Conservation (phyloP, 2,888 invertebrate species). For the Euplagia quadripunctaria region DNA sequence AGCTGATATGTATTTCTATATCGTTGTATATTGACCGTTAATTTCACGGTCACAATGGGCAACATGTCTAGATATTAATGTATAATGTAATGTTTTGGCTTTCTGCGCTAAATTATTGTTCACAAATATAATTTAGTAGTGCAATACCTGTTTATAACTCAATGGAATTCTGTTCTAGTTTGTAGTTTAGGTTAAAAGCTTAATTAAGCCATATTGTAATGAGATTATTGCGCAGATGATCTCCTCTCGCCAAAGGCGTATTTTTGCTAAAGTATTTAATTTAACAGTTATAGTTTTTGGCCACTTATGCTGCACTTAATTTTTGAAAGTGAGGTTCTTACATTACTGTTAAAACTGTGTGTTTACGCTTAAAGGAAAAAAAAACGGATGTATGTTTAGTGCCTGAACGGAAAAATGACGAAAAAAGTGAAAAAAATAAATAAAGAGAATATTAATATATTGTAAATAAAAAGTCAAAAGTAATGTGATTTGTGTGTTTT, state of each 20-base stretch:
- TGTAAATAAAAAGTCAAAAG: slow-evolving; percentile 83
- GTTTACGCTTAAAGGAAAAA: slow-evolving; percentile 66
- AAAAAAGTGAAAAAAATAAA: slow-evolving; percentile 67
- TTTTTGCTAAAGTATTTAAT: slow-evolving; percentile 64
- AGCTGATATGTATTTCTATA: slow-evolving; percentile 25
- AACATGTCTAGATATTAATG: slow-evolving; percentile 14
- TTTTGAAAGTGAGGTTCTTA: slow-evolving; percentile 77
- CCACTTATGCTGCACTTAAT: slow-evolving; percentile 51
- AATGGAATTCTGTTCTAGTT: slow-evolving; percentile 59
- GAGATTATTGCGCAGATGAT: slow-evolving; percentile 77
- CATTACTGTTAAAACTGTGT: slow-evolving; percentile 59
- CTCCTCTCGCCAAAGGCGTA: slow-evolving; percentile 76
- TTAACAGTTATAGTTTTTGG: slow-evolving; percentile 56
- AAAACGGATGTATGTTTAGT: slow-evolving; percentile 71
- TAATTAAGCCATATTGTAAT: slow-evolving; percentile 71
- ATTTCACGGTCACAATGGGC: slow-evolving; percentile 9
- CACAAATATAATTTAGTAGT: slow-evolving; percentile 59
- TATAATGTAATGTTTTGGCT: slow-evolving; percentile 17
- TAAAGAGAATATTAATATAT: slow-evolving; percentile 85
- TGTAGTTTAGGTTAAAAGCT: slow-evolving; percentile 59
- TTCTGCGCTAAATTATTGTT: slow-evolving; percentile 51
- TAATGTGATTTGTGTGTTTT: slow-evolving; percentile 58
- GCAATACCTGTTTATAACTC: slow-evolving; percentile 59
- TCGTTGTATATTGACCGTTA: not conserved
- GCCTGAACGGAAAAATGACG: slow-evolving; percentile 78